Base-by-base conservation (phyloP, 2,113 vertebrate species). In the Syrmaticus mikado region DNA sequence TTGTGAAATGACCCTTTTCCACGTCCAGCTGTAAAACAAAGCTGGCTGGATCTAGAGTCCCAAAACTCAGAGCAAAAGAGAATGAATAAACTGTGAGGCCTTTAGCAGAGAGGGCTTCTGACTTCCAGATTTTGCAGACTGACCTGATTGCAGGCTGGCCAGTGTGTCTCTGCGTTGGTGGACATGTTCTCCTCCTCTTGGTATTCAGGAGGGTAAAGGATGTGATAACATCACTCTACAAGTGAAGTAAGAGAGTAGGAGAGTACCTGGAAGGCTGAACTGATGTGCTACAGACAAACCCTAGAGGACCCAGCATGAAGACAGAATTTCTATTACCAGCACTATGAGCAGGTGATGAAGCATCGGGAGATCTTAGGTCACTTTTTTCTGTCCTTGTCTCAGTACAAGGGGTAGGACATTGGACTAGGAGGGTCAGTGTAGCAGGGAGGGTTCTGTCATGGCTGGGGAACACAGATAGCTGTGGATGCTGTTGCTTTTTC, bases 1-100 rank as follows among this genome's bases (percentile, higher is more conserved):
- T 94, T 95, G 82, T 79, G 90, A 95, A 95, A 95, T 91, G 40
- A 81, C 85, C 65, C 53, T 89, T 94, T n/a, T 81, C 24, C 46
- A 38, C 43, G 32, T 91, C 76, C 91, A 94, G 87, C 75, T 86
- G 66, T 90, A 86, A 89, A 50, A 84, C 82, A 92, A 93, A 92
- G 34, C 73, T 94, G 93, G 76, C 91, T 85, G 79, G 52, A 67
- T 85, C 41, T 85, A 5, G 57, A 83, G 53, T 95, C 85, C 85
- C 90, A 94, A 96, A 93, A 78, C 91, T 85, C 91, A 94, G 65
- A 86, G 68, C 46, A 84, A 85, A 66, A 52, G 18, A 82, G 14
- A 24, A 86, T 81, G 46, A 92, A 46, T 60, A 87, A 86, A 94
- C 25, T 2, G 2, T 76, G 91, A 83, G 48, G 57, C 80, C 91